A percentile compares a stretch with the other conserved stretches of the same genome.
These are phyloP conservation scores for Uloborus plumipes DNA, from an alignment of 2,888 invertebrate species.

Conservation along the genomic window DNA sequence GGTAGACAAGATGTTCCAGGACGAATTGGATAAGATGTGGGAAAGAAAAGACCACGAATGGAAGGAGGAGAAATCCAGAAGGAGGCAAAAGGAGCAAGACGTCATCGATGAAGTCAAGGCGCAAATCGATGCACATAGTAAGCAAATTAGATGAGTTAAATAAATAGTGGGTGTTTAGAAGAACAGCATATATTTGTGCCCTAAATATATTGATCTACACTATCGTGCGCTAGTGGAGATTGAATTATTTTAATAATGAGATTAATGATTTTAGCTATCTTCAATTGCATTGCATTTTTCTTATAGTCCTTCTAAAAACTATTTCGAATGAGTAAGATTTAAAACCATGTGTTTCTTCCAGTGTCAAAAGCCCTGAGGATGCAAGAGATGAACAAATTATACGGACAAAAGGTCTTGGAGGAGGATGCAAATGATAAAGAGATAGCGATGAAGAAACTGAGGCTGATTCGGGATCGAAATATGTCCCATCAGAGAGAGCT, in stretches of 20 bases:
- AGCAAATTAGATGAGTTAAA: not conserved
- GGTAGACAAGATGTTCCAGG: conserved; percentile 35
- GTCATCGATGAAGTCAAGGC: conserved; percentile 16
- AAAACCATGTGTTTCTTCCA: conserved; percentile 3
- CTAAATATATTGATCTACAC: too few relatives aligned
- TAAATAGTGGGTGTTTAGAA: too few relatives aligned
- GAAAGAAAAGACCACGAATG: conserved; percentile 18
- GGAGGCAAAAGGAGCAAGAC: conserved; percentile 7
- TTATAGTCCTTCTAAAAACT: too few relatives aligned
- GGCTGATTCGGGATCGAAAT: conserved; percentile 25
- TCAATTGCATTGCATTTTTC: not conserved
- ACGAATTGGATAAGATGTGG: conserved; percentile 41
- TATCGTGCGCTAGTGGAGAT: too few relatives aligned
- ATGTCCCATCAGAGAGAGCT: conserved; percentile 22
- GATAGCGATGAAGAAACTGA: conserved; percentile 10
- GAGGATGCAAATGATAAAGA: conserved; percentile 29
- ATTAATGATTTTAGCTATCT: not conserved
- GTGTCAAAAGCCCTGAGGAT: conserved; percentile 15
- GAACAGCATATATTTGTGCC: too few relatives aligned
- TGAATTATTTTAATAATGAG: too few relatives aligned
- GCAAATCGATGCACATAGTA: conserved; percentile 32
- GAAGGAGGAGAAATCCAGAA: conserved; percentile 27
- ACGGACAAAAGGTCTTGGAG: conserved; percentile 15
- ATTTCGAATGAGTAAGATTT: not conserved
- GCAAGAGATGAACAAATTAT: not conserved